Evolutionary conservation across 2,888 invertebrate species (phyloP), one percentile per base, ranked within the genome.

Genomic region (Amphimallon solstitiale): DNA sequence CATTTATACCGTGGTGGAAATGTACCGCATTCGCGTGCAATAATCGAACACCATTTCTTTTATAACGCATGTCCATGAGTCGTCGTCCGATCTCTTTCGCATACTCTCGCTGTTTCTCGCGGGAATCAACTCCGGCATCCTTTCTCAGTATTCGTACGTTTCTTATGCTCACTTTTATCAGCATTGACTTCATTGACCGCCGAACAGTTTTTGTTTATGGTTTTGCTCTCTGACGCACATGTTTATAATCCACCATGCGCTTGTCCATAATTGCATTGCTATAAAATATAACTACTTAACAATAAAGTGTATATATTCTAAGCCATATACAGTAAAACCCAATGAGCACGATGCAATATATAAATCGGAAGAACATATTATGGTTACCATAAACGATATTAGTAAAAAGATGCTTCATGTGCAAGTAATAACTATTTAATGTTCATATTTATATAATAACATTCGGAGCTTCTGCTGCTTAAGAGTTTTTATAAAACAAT

Each of bases 41-140:
- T 54, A 51, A 52, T 52, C 43, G 12, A 19, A 29, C 51, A 38
- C 34, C 49, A 62, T 52, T 54, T 54, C 51, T 63, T 52, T 63
- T 63, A 52, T 63, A 19, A 17, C 37, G 48, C 37, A 38, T 46
- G 48, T 61, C 54, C 43, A 37, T 49, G 61, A 29, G 29, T 45
- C 15, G 43, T 45, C 15, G 43, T 6, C 52, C 54, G 51, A 17
- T 63, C 43, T 52, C 43, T 43, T 52, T 52, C 45, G 63, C 63
- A 35, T 52, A n/a, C 35, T 12, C 34, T 51, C 63, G 63, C 45
- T 29, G 52, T 29, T 51, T 52, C 63, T 63, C 63, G 63, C 49
- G 63, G 63, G 63, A 63, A 63, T 63, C 43, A 43, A 12, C 21
- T 45, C 63, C 45, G 12, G 63, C 43, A 63, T 52, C 63, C 43